Base-by-base conservation (phyloP, 2,113 vertebrate genomes). In the Haemorhous mexicanus region DNA sequence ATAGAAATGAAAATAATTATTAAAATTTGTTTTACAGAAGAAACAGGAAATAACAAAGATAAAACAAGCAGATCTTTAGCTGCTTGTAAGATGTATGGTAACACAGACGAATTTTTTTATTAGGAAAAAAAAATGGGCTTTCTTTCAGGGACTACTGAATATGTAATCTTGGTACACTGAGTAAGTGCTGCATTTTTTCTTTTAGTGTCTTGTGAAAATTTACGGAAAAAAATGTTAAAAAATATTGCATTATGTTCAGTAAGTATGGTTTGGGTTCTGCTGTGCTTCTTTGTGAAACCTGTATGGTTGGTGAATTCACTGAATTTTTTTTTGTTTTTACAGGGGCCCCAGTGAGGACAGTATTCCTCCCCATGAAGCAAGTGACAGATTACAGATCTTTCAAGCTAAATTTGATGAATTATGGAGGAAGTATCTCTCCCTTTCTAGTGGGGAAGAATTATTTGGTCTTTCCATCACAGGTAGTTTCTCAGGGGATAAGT, bases 401-500 rank as follows among this genome's bases (percentile, higher is more conserved):
- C 98, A 99, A 96, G 95, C 97, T 2, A 98, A 97, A 89, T 98
- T 98, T 92, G 98, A 98, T 82, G 98, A 98, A 85, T 96, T 98
- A 10, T 98, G 98, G 98, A 98, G 98, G 85, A 98, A 98, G 66
- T 98, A 97, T 89, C 91, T 95, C 44, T 98, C 96, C 67, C 98
- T 96, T 91, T 98, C 97, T 73, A 87, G 82, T 94, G 98, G 98
- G 26, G 98, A 98, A 94, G 97, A 98, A 96, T 98, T 99, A 69
- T 98, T 98, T 72, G 98, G 98, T 64, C 98, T 99, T 49, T 85
- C 97, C 49, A 91, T 98, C n/a, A 97, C 97, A 82, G 98, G 98
- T 98, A 92, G 23, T 41, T 84, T 85, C 47, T 87, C 18, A 73
- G 26, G 26, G 24, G 2, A 59, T 52, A 28, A 10, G 8, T 12